Percentiles rank a stretch among this genome's conserved stretches.
These are phyloP conservation scores for Drosophila subquinaria DNA, from an alignment of 2,888 invertebrate species.

Conservation along the genomic window DNA sequence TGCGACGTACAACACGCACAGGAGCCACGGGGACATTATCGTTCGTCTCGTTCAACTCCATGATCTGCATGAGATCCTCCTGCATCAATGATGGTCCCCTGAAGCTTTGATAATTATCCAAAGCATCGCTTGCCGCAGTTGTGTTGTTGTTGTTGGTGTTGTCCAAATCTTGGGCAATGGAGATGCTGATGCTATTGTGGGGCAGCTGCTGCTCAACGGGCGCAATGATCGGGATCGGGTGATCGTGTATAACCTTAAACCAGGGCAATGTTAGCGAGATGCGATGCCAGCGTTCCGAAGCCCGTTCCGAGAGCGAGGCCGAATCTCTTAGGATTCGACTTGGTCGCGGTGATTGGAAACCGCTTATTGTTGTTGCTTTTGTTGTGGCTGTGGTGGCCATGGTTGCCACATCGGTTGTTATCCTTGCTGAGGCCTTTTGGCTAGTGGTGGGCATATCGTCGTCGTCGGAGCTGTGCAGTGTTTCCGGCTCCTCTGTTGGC, in stretches of 20 bases:
- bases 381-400: not conserved
- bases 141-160: not conserved
- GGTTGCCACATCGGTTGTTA: not conserved
- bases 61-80: slow-evolving; percentile 37
- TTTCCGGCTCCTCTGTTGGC: slow-evolving; percentile 6
- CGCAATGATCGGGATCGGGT: not conserved
- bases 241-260: slow-evolving; percentile 22
- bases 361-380: not conserved
- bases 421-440: not conserved
- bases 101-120: slow-evolving; percentile 24
- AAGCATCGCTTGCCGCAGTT: not conserved
- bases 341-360: slow-evolving; percentile 3
- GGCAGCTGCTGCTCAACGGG: slow-evolving; percentile 2
- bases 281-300: slow-evolving; percentile 48
- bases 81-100: slow-evolving; percentile 35
- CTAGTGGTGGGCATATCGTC: slow-evolving; percentile 51
- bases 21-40: not conserved
- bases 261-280: slow-evolving; percentile 47
- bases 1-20: not conserved
- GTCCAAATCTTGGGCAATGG: slow-evolving; percentile 15
- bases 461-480: not conserved
- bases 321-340: slow-evolving; percentile 3
- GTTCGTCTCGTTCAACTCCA: slow-evolving; percentile 38
- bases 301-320: not conserved
- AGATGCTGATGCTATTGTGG: not conserved